Evolutionary conservation across 2,113 vertebrate species (phyloP), one percentile per base, ranked within the genome.

Genomic region (Rana temporaria): DNA sequence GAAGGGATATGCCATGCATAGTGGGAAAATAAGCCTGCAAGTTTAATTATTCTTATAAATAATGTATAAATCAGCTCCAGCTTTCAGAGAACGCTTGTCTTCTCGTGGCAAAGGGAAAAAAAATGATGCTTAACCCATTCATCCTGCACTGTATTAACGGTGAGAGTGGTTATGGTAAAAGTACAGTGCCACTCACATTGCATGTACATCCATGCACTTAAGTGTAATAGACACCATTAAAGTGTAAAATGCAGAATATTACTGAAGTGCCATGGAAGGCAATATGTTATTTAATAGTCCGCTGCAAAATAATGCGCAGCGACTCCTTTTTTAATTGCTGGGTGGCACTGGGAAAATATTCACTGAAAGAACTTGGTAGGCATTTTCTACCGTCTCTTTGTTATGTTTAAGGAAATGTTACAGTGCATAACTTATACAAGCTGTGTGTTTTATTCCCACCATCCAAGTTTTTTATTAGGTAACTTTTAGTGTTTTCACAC

Each of bases 21-120:
- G 71, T 83, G 81, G 81, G 80, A 75, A 76, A 83, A 83, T 76
- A 83, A 83, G 81, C 72, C 81, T 83, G 81, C 81, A 83, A 83
- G 71, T 83, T 83, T 83, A 83, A 83, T 83, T 83, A 83, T 76
- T 83, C 81, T 76, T 83, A 83, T 83, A 83, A 83, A 83, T 83
- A 83, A 83, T 83, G 81, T 83, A 83, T 83, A 83, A 83, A 83
- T 83, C 71, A 75, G 71, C 72, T 60, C 81, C 32, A 65, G 72
- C 72, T 83, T 83, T 83, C 81, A 76, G 81, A 76, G 81, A 76
- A 83, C 63, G 72, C 81, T 74, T 83, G 81, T 83, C 81, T 83
- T 76, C 72, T 76, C n/a, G 63, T 76, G 71, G 81, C 71, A 83
- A 63, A 60, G 65, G 17, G 48, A 30, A 83, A 76, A 83, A 83